Percentiles rank a stretch among this genome's conserved stretches.
These are phyloP conservation scores for Eupithecia tripunctaria DNA, from an alignment of 2,888 invertebrate genomes.

Conservation along the genomic window DNA sequence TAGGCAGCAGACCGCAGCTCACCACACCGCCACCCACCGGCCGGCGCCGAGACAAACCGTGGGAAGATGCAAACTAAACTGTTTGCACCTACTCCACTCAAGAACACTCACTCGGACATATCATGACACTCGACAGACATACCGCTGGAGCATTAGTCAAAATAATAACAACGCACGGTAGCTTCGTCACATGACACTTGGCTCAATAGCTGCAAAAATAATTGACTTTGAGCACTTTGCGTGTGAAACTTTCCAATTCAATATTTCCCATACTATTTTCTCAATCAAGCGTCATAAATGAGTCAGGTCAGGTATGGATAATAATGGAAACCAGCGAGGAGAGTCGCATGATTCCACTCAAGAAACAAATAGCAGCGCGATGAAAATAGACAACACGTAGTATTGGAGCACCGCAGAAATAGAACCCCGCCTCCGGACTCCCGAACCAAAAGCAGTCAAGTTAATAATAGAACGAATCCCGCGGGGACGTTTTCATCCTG, in stretches of 20 bases:
- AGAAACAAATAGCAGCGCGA: constrained; percentile 66
- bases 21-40: constrained; percentile 54
- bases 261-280: constrained; percentile 30
- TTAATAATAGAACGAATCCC: constrained; percentile 79
- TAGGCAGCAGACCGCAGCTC: constrained; percentile 38
- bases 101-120: constrained; percentile 42
- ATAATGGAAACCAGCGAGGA: constrained; percentile 14
- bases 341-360: constrained; percentile 50
- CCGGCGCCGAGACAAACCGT: constrained; percentile 46
- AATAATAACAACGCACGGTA: constrained; percentile 38
- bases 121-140: constrained; percentile 40
- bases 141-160: constrained; percentile 38
- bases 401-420: constrained; percentile 78
- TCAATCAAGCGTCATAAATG: constrained; percentile 12
- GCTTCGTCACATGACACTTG: constrained; percentile 34
- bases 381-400: constrained; percentile 75
- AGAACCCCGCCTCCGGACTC: constrained; percentile 81
- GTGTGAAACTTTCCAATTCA: constrained; percentile 37
- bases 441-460: constrained; percentile 82
- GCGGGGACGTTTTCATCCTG: constrained; percentile 79
- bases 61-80: constrained; percentile 53
- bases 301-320: constrained; percentile 16
- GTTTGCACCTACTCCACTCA: constrained; percentile 48
- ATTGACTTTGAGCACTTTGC: constrained; percentile 28
- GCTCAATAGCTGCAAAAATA: constrained; percentile 32